Conservation (phyloP, 2,797 vertebrate species). For the Florisuga fusca region DNA sequence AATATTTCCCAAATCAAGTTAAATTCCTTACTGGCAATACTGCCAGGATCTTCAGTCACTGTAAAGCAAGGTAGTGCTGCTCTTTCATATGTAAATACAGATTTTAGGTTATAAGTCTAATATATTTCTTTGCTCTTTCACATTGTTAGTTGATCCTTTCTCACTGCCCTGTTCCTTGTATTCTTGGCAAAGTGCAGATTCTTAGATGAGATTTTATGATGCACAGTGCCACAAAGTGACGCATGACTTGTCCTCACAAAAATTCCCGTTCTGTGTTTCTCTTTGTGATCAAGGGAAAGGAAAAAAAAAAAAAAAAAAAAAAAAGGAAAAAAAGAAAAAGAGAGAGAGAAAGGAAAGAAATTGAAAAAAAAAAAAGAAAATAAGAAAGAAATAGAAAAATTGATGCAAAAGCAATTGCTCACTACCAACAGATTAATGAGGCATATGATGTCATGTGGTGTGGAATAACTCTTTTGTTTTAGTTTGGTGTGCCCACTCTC, state of each 20-base stretch:
- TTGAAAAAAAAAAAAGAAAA: rapidly evolving
- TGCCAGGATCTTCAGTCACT: not conserved
- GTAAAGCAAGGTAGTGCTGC: not conserved
- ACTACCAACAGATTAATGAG: not conserved
- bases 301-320: not conserved
- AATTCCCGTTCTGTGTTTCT: not conserved
- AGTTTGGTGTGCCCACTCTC: not conserved
- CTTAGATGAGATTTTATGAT: not conserved
- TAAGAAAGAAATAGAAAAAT: not conserved
- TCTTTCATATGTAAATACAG: not conserved
- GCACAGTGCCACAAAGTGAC: not conserved
- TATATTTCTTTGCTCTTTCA: not conserved
- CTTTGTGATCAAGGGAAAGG: not conserved
- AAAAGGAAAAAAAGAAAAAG: rapidly evolving
- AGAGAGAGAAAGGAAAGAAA: rapidly evolving
- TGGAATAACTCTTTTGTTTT: not conserved
- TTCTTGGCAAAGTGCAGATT: not conserved
- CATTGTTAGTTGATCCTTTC: not conserved
- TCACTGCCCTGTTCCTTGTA: not conserved
- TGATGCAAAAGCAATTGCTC: not conserved
- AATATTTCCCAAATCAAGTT: not conserved
- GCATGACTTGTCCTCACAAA: not conserved
- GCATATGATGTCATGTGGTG: not conserved
- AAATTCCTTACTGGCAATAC: not conserved
- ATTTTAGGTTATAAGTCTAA: not conserved